Evolutionary conservation across 2,888 invertebrate species (phyloP).

Genomic region (Drosophila helvetica): DNA sequence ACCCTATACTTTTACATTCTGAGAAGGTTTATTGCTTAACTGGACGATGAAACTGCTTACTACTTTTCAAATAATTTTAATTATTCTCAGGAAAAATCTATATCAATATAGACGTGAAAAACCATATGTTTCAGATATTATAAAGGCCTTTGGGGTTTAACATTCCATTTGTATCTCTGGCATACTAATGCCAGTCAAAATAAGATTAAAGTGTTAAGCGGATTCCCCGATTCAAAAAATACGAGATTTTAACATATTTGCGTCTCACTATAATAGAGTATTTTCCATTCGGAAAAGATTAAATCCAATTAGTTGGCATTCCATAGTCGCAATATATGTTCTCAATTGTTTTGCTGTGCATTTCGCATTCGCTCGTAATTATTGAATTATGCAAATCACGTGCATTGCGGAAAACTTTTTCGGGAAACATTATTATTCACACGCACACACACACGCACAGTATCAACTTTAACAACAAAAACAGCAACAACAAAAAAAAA

Average conservation of each 20-base stretch:
- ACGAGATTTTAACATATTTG: background rate
- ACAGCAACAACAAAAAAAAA: conserved; percentile 7
- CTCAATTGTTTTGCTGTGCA: conserved; percentile 6
- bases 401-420: conserved; percentile 36
- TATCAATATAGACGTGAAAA: too few relatives aligned
- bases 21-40: background rate
- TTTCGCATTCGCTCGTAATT: conserved; percentile 23
- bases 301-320: background rate
- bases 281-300: background rate
- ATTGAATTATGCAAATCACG: conserved; percentile 73
- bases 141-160: too few relatives aligned
- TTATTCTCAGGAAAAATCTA: too few relatives aligned
- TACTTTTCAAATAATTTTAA: too few relatives aligned
- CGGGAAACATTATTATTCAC: conserved; percentile 32
- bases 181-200: too few relatives aligned
- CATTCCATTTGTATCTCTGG: too few relatives aligned
- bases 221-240: too few relatives aligned
- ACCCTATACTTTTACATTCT: background rate
- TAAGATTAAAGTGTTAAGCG: too few relatives aligned
- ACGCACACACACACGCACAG: conserved; percentile 16
- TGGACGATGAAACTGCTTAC: too few relatives aligned
- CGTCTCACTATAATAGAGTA: background rate
- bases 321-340: background rate
- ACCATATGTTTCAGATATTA: too few relatives aligned
- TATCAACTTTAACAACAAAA: conserved; percentile 1